phyloP scores from a whole-genome alignment of 2,888 invertebrate genomes.

The Teleogryllus oceanicus region DNA sequence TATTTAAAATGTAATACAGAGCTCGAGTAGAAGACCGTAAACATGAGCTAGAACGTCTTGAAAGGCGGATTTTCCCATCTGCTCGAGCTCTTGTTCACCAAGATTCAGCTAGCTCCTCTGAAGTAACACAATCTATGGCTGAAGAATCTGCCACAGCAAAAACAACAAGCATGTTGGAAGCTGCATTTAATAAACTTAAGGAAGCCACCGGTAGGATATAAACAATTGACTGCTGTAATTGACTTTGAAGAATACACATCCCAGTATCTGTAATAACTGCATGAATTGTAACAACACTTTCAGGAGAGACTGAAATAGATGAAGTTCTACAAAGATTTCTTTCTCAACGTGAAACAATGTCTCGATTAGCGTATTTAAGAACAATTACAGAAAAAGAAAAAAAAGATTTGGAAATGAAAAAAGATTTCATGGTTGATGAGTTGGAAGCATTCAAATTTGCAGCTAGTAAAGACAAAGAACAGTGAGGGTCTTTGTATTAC shows the following conservation, averaged over 20 bases:
- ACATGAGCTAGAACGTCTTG: slow-evolving; percentile 70
- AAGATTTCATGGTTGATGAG: slow-evolving; percentile 63
- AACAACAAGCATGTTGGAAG: slow-evolving; percentile 49
- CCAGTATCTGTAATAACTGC: background rate
- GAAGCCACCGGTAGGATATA: slow-evolving; percentile 61
- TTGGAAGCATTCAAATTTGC: slow-evolving; percentile 75
- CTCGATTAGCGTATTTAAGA: slow-evolving; percentile 66
- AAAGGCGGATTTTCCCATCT: slow-evolving; percentile 67
- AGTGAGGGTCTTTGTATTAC: slow-evolving; percentile 53
- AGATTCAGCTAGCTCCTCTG: slow-evolving; percentile 55
- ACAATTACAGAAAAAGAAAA: slow-evolving; percentile 72
- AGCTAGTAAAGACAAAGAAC: slow-evolving; percentile 74
- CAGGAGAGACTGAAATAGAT: slow-evolving; percentile 69
- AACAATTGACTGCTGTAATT: background rate
- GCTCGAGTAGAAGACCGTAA: slow-evolving; percentile 62
- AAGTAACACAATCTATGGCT: slow-evolving; percentile 41
- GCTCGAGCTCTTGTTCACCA: slow-evolving; percentile 52
- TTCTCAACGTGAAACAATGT: slow-evolving; percentile 68
- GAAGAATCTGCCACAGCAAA: slow-evolving; percentile 48
- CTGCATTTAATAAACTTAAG: slow-evolving; percentile 69
- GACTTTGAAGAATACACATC: slow-evolving; percentile 12
- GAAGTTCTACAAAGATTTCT: slow-evolving; percentile 72
- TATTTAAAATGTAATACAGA: background rate
- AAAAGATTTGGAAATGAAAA: slow-evolving; percentile 61
- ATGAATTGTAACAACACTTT: slow-evolving; percentile 23